Evolutionary conservation across 2,797 vertebrate genomes (phyloP).

Genomic region (Astyanax mexicanus): DNA sequence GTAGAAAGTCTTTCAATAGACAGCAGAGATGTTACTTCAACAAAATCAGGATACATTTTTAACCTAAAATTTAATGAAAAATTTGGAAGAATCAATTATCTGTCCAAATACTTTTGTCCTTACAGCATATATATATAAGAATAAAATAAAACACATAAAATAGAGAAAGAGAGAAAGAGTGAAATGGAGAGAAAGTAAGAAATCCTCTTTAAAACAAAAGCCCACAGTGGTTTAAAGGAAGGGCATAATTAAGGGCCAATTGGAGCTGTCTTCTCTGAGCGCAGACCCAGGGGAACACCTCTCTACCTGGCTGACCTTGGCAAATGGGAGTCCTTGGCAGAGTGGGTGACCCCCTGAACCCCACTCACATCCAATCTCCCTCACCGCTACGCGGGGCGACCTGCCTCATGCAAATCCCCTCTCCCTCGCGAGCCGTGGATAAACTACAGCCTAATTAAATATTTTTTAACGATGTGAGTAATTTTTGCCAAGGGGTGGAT

Average conservation of each 20-base stretch:
- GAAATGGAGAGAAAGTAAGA: conserved; percentile 20
- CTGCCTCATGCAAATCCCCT: conserved; percentile 90
- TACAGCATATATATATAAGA: too few species aligned
- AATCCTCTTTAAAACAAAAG: conserved; percentile 52
- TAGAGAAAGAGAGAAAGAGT: conserved; percentile 4
- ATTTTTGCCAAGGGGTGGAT: conserved; percentile 96
- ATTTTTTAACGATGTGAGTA: conserved; percentile 97
- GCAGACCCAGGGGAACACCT: conserved; percentile 66
- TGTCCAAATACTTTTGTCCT: too few species aligned
- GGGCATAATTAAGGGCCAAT: conserved; percentile 65
- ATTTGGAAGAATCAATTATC: too few species aligned
- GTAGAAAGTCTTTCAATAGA: too few species aligned
- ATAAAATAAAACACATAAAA: background rate
- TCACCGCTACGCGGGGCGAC: conserved; percentile 81
- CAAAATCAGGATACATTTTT: too few species aligned
- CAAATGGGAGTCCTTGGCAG: conserved; percentile 88
- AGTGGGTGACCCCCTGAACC: conserved; percentile 88
- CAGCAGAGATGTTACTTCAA: too few species aligned
- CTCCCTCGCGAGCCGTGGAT: conserved; percentile 88
- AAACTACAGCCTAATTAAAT: conserved; percentile 97
- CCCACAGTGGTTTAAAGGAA: conserved; percentile 60
- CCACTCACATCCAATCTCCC: conserved; percentile 89
- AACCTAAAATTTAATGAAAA: too few species aligned
- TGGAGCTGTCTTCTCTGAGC: conserved; percentile 59
- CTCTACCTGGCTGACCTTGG: conserved; percentile 89